Percentiles rank a stretch among this genome's conserved stretches.
Conservation (phyloP, 2,888 invertebrate species). For the Dermolepida albohirtum region DNA sequence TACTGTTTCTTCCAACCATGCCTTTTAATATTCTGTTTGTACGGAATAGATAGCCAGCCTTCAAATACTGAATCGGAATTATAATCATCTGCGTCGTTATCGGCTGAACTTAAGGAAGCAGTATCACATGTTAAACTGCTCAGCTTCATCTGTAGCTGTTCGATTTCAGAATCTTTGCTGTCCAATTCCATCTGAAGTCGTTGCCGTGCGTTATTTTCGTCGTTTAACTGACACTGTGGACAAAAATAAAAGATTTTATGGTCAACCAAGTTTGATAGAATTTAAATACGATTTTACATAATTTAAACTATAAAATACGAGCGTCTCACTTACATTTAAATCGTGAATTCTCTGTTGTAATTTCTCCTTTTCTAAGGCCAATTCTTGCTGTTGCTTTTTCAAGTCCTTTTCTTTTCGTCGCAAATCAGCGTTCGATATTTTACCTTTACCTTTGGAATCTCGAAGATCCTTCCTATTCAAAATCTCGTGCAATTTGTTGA, state of each 20-base stretch:
- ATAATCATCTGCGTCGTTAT: slow-evolving; percentile 82
- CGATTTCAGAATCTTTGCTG: slow-evolving; percentile 96
- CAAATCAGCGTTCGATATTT: slow-evolving; percentile 82
- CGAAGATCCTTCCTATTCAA: slow-evolving; percentile 92
- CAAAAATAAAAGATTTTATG: slow-evolving; percentile 10
- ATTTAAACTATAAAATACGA: too few relatives aligned
- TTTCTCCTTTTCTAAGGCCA: slow-evolving; percentile 94
- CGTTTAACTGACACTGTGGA: slow-evolving; percentile 82
- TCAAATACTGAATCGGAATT: slow-evolving; percentile 85
- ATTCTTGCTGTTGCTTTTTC: slow-evolving; percentile 92
- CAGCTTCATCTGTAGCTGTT: slow-evolving; percentile 89
- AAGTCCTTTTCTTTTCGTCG: slow-evolving; percentile 95
- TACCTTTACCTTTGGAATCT: slow-evolving; percentile 83
- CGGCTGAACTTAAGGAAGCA: slow-evolving; percentile 90
- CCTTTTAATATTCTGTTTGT: slow-evolving; percentile 93
- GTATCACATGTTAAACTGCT: slow-evolving; percentile 86
- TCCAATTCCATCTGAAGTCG: slow-evolving; percentile 96
- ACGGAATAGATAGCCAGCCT: slow-evolving; percentile 96
- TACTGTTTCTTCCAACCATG: slow-evolving; percentile 98
- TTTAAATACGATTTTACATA: too few relatives aligned
- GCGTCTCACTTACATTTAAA: slow-evolving; percentile 64
- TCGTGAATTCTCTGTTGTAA: slow-evolving; percentile 90
- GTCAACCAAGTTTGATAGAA: too few relatives aligned
- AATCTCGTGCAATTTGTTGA: slow-evolving; percentile 96
- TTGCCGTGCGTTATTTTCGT: slow-evolving; percentile 81